Percentiles rank a stretch among this genome's conserved stretches.
phyloP scores from a whole-genome alignment of 2,797 vertebrate genomes.

The Rhinogobio ventralis region DNA sequence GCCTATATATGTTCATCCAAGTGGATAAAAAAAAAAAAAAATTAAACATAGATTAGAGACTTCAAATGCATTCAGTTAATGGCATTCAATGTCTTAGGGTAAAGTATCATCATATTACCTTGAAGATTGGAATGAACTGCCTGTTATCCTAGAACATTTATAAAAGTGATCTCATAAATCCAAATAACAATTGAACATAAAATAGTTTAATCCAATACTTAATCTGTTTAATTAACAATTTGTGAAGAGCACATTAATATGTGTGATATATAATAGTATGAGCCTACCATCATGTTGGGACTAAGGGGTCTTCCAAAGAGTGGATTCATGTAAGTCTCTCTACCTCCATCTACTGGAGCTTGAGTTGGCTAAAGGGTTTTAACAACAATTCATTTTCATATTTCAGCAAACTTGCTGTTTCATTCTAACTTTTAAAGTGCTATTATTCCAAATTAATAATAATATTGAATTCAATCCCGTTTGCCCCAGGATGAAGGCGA shows the following conservation, averaged over 20 bases:
- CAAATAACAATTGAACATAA: not conserved
- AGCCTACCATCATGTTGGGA: conserved; percentile 41
- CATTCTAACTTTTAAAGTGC: not conserved
- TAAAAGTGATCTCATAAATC: conserved; percentile 12
- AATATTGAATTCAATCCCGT: not conserved
- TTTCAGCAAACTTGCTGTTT: not conserved
- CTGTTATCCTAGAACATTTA: conserved; percentile 54
- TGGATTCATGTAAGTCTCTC: conserved; percentile 7
- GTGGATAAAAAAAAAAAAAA: not conserved
- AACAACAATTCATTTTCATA: not conserved
- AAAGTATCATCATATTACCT: conserved; percentile 55
- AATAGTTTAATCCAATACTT: not conserved
- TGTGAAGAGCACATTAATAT: not conserved
- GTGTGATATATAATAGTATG: too few relatives aligned
- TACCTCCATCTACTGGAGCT: not conserved
- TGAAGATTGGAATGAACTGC: conserved; percentile 62
- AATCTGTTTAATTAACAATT: too few relatives aligned
- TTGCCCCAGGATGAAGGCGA: not conserved
- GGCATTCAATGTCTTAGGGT: not conserved
- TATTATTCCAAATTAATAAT: not conserved
- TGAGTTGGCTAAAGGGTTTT: not conserved
- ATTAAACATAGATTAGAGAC: not conserved
- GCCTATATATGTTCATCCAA: conserved; percentile 54
- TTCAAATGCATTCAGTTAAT: not conserved
- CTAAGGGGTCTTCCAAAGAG: conserved; percentile 38